Percentiles rank a stretch among this genome's conserved stretches.
Conservation (phyloP, 2,113 vertebrate species). For the Tringa solitaria region DNA sequence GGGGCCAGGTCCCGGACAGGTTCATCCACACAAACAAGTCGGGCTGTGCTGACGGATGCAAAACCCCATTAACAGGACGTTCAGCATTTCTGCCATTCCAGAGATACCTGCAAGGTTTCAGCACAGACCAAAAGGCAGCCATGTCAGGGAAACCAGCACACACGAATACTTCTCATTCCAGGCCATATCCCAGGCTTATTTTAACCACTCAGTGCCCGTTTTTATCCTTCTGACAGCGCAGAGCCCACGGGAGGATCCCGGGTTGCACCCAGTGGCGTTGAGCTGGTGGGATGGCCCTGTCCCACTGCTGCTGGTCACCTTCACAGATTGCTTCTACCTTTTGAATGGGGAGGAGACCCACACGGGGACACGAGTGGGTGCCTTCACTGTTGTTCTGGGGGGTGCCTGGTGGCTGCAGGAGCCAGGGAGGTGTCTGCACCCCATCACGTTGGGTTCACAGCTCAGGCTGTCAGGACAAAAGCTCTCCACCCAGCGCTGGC, state of each 20-base stretch:
- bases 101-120: constrained; percentile 41
- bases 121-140: neutral
- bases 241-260: accelerated
- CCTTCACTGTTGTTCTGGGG: neutral
- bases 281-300: neutral
- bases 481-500: neutral
- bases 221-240: neutral
- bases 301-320: neutral
- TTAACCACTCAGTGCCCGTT: neutral
- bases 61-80: neutral
- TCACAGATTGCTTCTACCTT: neutral
- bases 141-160: neutral
- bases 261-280: neutral
- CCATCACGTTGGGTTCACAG: neutral
- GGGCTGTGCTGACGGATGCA: neutral
- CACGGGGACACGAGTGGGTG: accelerated
- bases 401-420: neutral
- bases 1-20: neutral
- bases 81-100: constrained; percentile 59
- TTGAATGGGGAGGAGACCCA: neutral
- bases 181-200: neutral
- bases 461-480: neutral
- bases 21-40: neutral
- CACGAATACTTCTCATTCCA: constrained; percentile 33
- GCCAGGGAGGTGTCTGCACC: neutral